Evolutionary conservation across 2,113 vertebrate species (phyloP).

Genomic region (Numida meleagris): DNA sequence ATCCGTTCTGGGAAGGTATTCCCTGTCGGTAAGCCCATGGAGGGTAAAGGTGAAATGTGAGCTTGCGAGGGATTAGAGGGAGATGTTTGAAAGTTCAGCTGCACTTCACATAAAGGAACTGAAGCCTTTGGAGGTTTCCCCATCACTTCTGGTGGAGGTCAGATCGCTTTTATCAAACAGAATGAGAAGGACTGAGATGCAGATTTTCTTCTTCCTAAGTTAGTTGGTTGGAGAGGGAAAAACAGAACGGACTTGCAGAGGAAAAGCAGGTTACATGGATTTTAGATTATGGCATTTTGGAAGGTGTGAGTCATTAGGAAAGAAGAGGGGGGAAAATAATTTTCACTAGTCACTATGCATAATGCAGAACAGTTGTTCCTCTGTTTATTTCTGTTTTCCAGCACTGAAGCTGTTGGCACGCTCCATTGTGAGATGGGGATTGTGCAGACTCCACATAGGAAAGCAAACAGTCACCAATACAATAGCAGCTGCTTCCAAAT

Average conservation of each 20-base stretch:
- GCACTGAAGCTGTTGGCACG: conserved; percentile 48
- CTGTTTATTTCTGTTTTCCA: conserved; percentile 72
- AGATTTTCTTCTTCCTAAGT: neutral
- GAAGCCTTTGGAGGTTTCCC: conserved; percentile 21
- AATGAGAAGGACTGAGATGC: neutral
- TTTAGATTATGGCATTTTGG: conserved; percentile 53
- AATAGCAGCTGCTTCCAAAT: conserved; percentile 48
- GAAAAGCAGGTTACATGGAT: conserved; percentile 23
- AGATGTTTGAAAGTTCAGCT: conserved; percentile 32
- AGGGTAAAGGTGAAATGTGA: conserved; percentile 38
- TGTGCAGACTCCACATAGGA: conserved; percentile 51
- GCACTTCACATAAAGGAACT: conserved; percentile 27
- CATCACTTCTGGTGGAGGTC: neutral
- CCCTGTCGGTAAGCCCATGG: conserved; percentile 4
- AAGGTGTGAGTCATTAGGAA: conserved; percentile 67
- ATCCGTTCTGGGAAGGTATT: conserved; percentile 49
- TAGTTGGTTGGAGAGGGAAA: neutral
- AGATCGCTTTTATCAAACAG: conserved; percentile 3
- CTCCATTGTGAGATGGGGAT: conserved; percentile 27
- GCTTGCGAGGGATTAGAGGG: conserved; percentile 39
- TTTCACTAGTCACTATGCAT: conserved; percentile 53
- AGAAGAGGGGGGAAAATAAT: neutral
- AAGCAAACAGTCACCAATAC: conserved; percentile 43
- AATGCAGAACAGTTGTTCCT: conserved; percentile 60
- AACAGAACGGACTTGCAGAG: conserved; percentile 14